Evolutionary conservation across 2,797 vertebrate genomes (phyloP), one percentile per base, ranked within the genome.

Genomic region (Sebastes cheni): DNA sequence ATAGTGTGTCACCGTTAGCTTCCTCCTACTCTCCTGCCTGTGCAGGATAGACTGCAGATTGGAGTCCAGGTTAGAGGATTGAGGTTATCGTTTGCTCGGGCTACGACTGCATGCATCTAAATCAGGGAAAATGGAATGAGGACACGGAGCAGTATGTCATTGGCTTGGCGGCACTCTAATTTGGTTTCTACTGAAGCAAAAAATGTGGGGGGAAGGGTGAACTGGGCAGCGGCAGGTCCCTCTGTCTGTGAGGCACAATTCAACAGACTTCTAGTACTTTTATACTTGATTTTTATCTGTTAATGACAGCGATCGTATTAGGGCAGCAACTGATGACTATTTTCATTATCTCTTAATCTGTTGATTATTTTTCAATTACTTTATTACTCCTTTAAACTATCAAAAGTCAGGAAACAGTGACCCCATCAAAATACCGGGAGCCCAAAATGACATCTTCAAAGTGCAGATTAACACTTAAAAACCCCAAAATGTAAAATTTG

Each of bases 181-280:
- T 91, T 89, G 61, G 77, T 86, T 86, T 77, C 32, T 76, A 46
- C 65, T 80, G 66, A 85, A 83, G 68, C 80, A 84, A 80, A 90
- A 84, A 89, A 83, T 85, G 89, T 79, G 79, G 87, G 89, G 88
- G 87, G 86, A 86, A 61, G 88, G 84, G 85, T 67, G 71, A 74
- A 32, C 36, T 0, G 61, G 64, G 69, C 81, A 76, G 60, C 74
- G 78, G 78, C 75, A 89, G 75, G 74, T 79, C 82, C 56, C 25
- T 81, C 77, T 83, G 74, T 79, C 60, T 39, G 27, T 56, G 61
- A 71, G 61, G 60, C 56, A 72, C 83, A 74, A 18, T 72, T 58
- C 50, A 80, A 13, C 4, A 70, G 29, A 30, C 39, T 9, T 68
- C 8, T 25, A 23, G n/a, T 27, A 1, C 18, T 42, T 27, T 34